These are phyloP conservation scores for Choloepus didactylus DNA, from an alignment of 2,797 vertebrate species.

Conservation along the genomic window DNA sequence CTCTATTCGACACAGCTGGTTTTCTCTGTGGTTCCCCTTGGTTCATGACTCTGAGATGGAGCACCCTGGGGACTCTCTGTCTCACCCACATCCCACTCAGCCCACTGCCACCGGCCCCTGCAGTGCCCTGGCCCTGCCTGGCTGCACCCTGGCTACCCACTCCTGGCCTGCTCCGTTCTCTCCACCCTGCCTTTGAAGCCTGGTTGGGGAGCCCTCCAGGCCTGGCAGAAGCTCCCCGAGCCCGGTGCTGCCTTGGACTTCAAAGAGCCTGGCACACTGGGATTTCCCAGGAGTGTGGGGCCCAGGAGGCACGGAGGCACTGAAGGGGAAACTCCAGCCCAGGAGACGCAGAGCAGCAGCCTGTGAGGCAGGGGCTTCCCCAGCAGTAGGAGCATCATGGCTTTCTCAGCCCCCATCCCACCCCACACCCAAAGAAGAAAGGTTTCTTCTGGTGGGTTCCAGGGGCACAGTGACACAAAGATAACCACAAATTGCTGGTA, in stretches of 20 bases:
- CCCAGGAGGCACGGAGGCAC: conserved; percentile 18
- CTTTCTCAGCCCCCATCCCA: not conserved
- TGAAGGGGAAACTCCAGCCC: conserved; percentile 76
- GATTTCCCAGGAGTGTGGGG: conserved; percentile 70
- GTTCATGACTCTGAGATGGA: not conserved
- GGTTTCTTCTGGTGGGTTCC: not conserved
- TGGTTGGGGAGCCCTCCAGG: conserved; percentile 68
- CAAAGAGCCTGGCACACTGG: conserved; percentile 74
- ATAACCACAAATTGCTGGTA: not conserved
- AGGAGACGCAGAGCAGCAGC: not conserved
- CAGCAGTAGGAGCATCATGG: not conserved
- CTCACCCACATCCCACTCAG: accelerated
- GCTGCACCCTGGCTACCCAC: not conserved
- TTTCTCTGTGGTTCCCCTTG: not conserved
- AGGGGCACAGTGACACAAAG: not conserved
- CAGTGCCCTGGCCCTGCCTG: not conserved
- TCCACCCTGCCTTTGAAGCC: conserved; percentile 75
- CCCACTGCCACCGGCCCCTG: not conserved
- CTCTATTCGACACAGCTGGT: accelerated
- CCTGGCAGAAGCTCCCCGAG: conserved; percentile 28
- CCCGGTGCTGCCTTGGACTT: conserved; percentile 61
- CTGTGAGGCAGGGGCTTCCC: conserved; percentile 48
- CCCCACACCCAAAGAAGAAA: not conserved
- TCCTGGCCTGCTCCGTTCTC: conserved; percentile 11
- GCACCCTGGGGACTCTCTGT: not conserved